Percentiles rank a stretch among this genome's conserved stretches.
Evolutionary conservation across 2,888 invertebrate genomes (phyloP).

Genomic region (Harpagoxenus sublaevis): DNA sequence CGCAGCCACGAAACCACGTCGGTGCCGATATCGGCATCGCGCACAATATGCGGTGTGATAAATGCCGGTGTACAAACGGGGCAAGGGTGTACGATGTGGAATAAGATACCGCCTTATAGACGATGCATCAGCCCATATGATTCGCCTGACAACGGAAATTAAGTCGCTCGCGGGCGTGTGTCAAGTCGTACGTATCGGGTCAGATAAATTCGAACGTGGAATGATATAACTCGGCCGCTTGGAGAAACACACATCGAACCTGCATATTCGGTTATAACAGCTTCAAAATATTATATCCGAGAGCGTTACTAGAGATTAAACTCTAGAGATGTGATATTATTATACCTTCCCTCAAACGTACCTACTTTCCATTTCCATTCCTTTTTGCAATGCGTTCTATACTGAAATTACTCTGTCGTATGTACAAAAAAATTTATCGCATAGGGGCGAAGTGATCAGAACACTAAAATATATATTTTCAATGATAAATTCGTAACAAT

Average conservation of each 20-base stretch:
- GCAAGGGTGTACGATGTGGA: conserved; percentile 46
- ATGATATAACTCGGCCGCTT: not conserved
- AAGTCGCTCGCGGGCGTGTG: conserved; percentile 10
- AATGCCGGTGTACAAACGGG: conserved; percentile 64
- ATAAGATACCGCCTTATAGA: conserved; percentile 63
- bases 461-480: not conserved
- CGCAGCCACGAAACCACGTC: conserved; percentile 44
- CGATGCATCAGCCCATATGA: conserved; percentile 55
- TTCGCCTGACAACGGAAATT: conserved; percentile 51
- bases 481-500: not conserved
- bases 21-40: conserved; percentile 46
- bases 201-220: conserved; percentile 21
- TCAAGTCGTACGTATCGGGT: conserved; percentile 12
- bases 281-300: not conserved
- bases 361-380: not conserved
- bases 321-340: not conserved
- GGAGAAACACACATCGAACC: not conserved
- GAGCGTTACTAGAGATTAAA: not conserved
- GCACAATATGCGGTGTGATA: conserved; percentile 61
- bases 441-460: not conserved
- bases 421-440: too few relatives aligned
- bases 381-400: not conserved
- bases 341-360: too few relatives aligned
- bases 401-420: not conserved
- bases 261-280: not conserved